Evolutionary conservation across 2,797 vertebrate genomes (phyloP).

Genomic region (Pangasius larnaudii): DNA sequence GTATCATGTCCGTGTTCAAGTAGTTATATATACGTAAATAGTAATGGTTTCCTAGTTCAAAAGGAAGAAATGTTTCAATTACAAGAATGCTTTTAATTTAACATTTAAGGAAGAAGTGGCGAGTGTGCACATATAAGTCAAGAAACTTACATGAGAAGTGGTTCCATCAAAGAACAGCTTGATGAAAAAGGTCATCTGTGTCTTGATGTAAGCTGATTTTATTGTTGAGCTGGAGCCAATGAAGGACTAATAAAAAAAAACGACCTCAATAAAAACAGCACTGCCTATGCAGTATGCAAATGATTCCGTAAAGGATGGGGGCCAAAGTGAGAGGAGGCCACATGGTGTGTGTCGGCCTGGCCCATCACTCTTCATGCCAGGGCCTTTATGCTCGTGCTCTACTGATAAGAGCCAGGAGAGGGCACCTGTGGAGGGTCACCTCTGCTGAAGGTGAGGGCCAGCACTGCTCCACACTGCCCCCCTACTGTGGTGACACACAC

Average conservation of each 20-base stretch:
- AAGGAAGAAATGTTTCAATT: constrained; percentile 26
- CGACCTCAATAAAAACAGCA: constrained; percentile 73
- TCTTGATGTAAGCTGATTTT: constrained; percentile 72
- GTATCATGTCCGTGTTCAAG: neutral
- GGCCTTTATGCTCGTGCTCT: constrained; percentile 66
- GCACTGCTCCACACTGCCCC: constrained; percentile 38
- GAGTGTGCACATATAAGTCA: neutral
- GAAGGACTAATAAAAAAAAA: constrained; percentile 71
- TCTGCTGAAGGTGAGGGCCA: constrained; percentile 54
- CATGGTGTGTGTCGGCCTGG: constrained; percentile 47
- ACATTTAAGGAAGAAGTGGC: constrained; percentile 16
- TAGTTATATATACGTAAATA: neutral
- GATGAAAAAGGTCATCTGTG: constrained; percentile 68
- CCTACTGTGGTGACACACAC: constrained; percentile 44
- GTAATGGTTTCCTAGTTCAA: neutral
- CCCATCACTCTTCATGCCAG: constrained; percentile 72
- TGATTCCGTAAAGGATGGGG: constrained; percentile 68
- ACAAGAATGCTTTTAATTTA: neutral
- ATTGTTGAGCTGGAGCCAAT: constrained; percentile 63
- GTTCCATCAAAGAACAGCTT: constrained; percentile 33
- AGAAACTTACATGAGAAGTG: constrained; percentile 38
- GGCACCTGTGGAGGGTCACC: constrained; percentile 61
- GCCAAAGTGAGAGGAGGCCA: constrained; percentile 56
- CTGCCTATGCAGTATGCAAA: constrained; percentile 76
- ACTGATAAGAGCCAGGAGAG: constrained; percentile 67